Base-by-base conservation (phyloP, 2,113 vertebrate species). In the Myiagra hebetior region DNA sequence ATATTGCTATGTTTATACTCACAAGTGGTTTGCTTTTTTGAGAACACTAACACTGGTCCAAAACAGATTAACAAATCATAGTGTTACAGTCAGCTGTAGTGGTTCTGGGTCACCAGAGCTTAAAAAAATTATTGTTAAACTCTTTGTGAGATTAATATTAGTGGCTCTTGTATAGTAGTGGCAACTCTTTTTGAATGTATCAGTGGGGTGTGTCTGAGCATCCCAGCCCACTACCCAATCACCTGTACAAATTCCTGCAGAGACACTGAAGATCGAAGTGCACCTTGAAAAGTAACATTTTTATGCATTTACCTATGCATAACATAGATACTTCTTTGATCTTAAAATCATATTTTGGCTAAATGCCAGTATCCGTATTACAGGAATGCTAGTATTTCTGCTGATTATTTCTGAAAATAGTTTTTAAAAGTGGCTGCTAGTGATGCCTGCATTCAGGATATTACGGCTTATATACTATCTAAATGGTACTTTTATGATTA, bases 61-160 rank as follows among this genome's bases (percentile, higher is more conserved):
- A 90, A 94, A 20, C 13, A 78, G 73, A 81, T 90, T 77, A 93
- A 89, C 80, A 76, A 82, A 30, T 72, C 42, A 9, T 47, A 77
- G 46, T 62, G 1, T 46, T 83, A 81, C 44, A 60, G 65, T 90
- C 89, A 87, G 67, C 75, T 94, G 76, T 42, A 53, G 33, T 37
- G 63, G 70, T 73, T 87, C 68, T 82, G 50, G 22, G 67, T 70
- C 28, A 63, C 73, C 30, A 79, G 33, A 53, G 55, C 74, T 78
- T 81, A 55, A 75, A 90, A 49, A 91, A 85, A 50, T 37, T 52
- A 73, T 64, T 52, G 17, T 57, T 85, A 47, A 75, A 75, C n/a
- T 65, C 76, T 86, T 59, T 95, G 49, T 65, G 65, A 33, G 18
- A 46, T 76, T 79, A 62, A 28, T 86, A 39, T 39, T 35, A 64